Percentiles rank a stretch among this genome's conserved stretches.
Conservation (phyloP, 2,888 invertebrate genomes). For the Orthosia incerta region DNA sequence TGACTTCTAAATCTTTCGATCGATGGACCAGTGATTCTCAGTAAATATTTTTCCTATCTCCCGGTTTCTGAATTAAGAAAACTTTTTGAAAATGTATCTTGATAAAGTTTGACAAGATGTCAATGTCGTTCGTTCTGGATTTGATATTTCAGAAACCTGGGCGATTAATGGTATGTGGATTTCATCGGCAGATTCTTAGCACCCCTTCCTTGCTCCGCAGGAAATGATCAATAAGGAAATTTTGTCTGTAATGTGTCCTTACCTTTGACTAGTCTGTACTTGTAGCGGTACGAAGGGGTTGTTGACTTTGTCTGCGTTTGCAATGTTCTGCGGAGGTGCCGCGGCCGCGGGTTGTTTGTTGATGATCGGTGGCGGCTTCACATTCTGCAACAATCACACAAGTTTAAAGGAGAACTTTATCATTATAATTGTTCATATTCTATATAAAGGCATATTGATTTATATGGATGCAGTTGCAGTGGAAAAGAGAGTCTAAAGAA, state of each 20-base stretch:
- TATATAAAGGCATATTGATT: no score
- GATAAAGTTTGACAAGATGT: not conserved
- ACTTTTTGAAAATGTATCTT: no score
- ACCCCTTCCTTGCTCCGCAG: not conserved
- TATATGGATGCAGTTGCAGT: no score
- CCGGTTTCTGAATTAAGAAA: no score
- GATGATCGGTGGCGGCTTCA: slow-evolving; percentile 48
- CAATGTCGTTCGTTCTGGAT: not conserved
- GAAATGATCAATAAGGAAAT: no score
- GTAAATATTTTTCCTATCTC: no score
- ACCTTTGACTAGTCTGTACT: slow-evolving; percentile 88
- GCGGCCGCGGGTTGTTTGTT: slow-evolving; percentile 42
- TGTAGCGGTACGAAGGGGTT: slow-evolving; percentile 88
- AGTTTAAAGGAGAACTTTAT: not conserved
- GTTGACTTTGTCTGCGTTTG: slow-evolving; percentile 71
- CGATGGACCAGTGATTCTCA: no score
- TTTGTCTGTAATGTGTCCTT: slow-evolving; percentile 33
- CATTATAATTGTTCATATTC: not conserved
- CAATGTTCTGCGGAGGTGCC: slow-evolving; percentile 55
- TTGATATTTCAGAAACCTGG: not conserved
- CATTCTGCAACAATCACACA: slow-evolving; percentile 51
- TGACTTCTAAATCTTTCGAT: no score
- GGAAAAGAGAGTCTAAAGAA: no score
- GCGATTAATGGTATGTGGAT: not conserved
- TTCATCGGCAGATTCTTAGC: not conserved